phyloP scores from a whole-genome alignment of 2,113 vertebrate species.

The Heterocephalus glaber region DNA sequence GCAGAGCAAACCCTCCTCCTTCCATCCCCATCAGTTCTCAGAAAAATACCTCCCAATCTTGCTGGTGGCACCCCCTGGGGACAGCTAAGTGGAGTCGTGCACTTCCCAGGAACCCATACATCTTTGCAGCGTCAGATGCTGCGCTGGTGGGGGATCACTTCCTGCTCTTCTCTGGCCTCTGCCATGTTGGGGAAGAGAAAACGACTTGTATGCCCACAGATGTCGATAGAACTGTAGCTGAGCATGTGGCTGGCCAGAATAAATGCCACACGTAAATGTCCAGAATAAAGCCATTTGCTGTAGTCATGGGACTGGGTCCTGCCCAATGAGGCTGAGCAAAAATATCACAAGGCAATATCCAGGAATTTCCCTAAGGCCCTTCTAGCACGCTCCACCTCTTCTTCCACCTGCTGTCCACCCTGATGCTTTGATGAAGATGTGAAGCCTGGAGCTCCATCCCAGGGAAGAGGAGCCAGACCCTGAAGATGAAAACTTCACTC shows the following conservation, averaged over 20 bases:
- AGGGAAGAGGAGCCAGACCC: not conserved
- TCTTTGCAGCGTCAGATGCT: not conserved
- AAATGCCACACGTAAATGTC: not conserved
- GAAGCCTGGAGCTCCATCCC: not conserved
- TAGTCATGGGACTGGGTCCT: not conserved
- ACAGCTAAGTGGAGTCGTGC: not conserved
- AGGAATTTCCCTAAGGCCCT: not conserved
- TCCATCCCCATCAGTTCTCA: not conserved
- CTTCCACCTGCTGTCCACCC: not conserved
- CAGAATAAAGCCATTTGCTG: not conserved
- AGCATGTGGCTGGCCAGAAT: not conserved
- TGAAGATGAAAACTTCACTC: not conserved
- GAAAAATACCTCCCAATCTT: not conserved
- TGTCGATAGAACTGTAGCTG: not conserved
- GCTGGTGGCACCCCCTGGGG: not conserved
- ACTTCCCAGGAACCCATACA: not conserved
- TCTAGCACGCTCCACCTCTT: not conserved
- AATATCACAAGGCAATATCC: not conserved
- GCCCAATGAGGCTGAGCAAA: not conserved
- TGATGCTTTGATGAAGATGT: not conserved
- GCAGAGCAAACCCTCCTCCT: not conserved
- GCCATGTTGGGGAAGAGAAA: not conserved
- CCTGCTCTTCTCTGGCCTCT: not conserved
- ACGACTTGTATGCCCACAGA: too few species aligned
- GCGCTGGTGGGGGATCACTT: not conserved